These are phyloP conservation scores for Epizoanthus illoricatus DNA, from an alignment of 92 coral and sea anemone genomes.

Conservation along the genomic window DNA sequence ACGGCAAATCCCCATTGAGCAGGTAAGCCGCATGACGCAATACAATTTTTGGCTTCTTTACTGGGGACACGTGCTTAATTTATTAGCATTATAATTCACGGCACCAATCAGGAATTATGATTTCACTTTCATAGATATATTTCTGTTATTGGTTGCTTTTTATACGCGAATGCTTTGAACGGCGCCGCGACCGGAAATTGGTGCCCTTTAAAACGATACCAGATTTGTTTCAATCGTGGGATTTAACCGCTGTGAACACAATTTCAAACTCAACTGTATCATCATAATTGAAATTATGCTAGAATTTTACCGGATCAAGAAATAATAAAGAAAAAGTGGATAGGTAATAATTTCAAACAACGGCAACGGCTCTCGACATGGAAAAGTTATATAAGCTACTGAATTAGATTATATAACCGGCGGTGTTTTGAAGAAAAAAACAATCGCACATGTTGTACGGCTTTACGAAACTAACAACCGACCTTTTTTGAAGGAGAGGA, in stretches of 20 bases:
- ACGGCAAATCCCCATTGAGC: neutral
- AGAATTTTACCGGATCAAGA: too few species aligned
- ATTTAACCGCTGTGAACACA: too few species aligned
- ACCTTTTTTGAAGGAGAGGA: neutral
- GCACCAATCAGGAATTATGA: constrained; percentile 1
- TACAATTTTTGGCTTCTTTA: neutral
- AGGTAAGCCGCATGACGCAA: neutral
- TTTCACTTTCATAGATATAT: neutral
- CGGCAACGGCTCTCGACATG: neutral
- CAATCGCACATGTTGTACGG: too few species aligned
- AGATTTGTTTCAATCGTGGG: too few species aligned
- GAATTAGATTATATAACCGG: neutral
- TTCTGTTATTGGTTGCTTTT: neutral
- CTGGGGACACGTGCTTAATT: neutral
- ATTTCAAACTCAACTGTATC: too few species aligned
- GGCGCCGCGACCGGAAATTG: neutral
- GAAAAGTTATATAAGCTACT: neutral
- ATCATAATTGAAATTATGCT: too few species aligned
- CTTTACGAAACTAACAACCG: neutral
- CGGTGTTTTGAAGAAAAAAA: neutral
- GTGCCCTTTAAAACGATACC: neutral
- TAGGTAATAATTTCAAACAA: too few species aligned
- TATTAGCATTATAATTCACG: neutral
- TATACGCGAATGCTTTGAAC: neutral
- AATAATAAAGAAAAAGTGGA: too few species aligned